Base-by-base conservation (phyloP, 2,113 vertebrate genomes). In the Xiphophorus couchianus region DNA sequence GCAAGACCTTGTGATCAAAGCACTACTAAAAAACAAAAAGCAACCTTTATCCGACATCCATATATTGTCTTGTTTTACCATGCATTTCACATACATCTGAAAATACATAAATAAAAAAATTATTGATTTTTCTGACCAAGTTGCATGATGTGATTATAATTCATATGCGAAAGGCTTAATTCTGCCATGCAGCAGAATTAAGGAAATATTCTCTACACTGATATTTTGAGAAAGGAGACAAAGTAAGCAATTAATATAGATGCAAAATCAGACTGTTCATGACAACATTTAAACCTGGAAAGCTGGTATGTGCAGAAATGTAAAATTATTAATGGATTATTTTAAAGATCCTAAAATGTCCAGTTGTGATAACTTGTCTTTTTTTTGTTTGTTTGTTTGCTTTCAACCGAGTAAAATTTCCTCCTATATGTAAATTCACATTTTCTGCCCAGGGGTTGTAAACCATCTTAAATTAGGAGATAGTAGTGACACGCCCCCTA, bases 401-500 rank as follows among this genome's bases (percentile, higher is more conserved):
- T 22, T 17, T 22, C 48, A 51, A 9, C 48, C 19, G 19, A 25
- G 17, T 22, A 19, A 51, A 51, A 51, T 7, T 51, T 25, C 17
- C 19, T 22, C 17, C 6, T 51, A 51, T 5, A 22, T 17, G 51
- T n/a, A n/a, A 22, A 58, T 58, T n/a, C 51, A 58, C 14, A 7
- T 48, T 58, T 22, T 58, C 51, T n/a, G 25, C 6, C 51, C 9
- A n/a, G 2, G 2, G 22, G 25, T 58, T 10, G 51, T 10, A n/a
- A 58, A 58, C 10, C 66, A 61, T 58, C 69, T 74, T 27, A n/a
- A 70, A 58, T 74, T 75, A 81, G 89, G 81, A 27, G 82, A 64
- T 73, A 82, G 84, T 86, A 65, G 81, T 68, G 65, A 80, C 85
- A 88, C 93, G 93, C 94, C 94, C 92, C 90, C 94, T 95, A 81